These are phyloP conservation scores for Eupristina koningsbergeri DNA, from an alignment of 1,140 invertebrate genomes.

Conservation along the genomic window DNA sequence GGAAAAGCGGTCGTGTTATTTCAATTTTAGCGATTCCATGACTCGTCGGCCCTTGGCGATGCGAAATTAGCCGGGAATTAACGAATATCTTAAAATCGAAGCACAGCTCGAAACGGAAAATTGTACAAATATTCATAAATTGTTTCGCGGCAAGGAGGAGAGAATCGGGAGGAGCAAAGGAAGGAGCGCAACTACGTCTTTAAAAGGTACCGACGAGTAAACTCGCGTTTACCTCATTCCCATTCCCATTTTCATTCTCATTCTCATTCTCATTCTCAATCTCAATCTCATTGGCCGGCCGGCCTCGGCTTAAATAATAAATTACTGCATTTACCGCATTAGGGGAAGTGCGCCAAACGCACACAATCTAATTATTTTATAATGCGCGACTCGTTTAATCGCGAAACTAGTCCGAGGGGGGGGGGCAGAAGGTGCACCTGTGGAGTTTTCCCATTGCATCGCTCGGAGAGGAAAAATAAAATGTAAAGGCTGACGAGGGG, in stretches of 20 bases:
- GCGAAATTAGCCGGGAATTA: neutral
- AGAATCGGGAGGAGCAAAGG: neutral
- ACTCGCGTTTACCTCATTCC: neutral
- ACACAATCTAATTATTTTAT: conserved; percentile 34
- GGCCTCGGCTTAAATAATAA: neutral
- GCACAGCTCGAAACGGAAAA: neutral
- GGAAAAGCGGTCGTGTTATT: neutral
- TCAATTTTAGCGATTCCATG: neutral
- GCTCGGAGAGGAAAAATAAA: neutral
- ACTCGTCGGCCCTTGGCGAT: too few species aligned
- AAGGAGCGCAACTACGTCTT: neutral
- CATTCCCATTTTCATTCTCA: too few species aligned
- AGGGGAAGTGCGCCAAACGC: neutral
- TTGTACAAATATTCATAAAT: neutral
- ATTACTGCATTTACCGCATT: neutral
- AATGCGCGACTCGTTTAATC: conserved; percentile 4
- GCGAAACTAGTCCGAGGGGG: too few species aligned
- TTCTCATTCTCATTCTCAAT: too few species aligned
- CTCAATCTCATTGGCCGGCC: neutral
- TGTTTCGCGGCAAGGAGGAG: neutral
- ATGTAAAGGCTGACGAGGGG: neutral
- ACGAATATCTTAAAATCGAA: neutral
- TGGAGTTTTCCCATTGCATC: too few species aligned
- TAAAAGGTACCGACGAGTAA: neutral
- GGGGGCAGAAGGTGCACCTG: too few species aligned